Evolutionary conservation across 2,113 vertebrate genomes (phyloP).

Genomic region (Salvelinus sp.): DNA sequence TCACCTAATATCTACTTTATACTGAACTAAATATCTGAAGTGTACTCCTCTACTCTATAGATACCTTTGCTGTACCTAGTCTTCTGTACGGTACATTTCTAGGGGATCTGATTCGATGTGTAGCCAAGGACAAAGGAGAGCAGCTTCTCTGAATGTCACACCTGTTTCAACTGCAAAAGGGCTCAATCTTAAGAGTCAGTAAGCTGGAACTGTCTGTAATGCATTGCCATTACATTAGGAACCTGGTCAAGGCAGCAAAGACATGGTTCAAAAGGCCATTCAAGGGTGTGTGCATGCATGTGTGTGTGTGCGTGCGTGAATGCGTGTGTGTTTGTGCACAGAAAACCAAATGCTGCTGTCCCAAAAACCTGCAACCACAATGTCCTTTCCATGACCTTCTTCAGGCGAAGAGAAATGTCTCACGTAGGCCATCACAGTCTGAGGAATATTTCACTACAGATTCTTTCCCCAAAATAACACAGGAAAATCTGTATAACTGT

Average conservation of each 20-base stretch:
- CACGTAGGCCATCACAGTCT: conserved; percentile 9
- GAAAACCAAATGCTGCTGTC: conserved; percentile 33
- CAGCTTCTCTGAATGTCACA: conserved; percentile 65
- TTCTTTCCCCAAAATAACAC: neutral
- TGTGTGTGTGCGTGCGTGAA: too few species aligned
- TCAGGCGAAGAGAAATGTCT: conserved; percentile 19
- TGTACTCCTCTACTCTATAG: neutral
- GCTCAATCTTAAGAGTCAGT: conserved; percentile 72
- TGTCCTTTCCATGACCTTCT: conserved; percentile 53
- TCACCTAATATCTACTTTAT: conserved; percentile 17
- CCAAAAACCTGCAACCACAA: conserved; percentile 22
- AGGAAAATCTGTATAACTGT: neutral
- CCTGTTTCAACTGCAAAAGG: conserved; percentile 68
- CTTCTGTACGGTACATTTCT: conserved; percentile 31
- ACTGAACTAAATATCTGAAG: neutral
- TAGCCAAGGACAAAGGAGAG: conserved; percentile 65
- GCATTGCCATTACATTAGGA: conserved; percentile 61
- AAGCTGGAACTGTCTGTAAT: conserved; percentile 75
- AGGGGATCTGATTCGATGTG: conserved; percentile 40
- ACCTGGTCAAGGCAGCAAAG: conserved; percentile 56
- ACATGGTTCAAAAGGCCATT: conserved; percentile 59
- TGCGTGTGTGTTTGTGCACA: too few species aligned
- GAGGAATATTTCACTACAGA: neutral
- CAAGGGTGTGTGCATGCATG: neutral
- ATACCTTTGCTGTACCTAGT: neutral